These are phyloP conservation scores for Ceratitis capitata DNA, from an alignment of 1,140 invertebrate genomes.

Conservation along the genomic window DNA sequence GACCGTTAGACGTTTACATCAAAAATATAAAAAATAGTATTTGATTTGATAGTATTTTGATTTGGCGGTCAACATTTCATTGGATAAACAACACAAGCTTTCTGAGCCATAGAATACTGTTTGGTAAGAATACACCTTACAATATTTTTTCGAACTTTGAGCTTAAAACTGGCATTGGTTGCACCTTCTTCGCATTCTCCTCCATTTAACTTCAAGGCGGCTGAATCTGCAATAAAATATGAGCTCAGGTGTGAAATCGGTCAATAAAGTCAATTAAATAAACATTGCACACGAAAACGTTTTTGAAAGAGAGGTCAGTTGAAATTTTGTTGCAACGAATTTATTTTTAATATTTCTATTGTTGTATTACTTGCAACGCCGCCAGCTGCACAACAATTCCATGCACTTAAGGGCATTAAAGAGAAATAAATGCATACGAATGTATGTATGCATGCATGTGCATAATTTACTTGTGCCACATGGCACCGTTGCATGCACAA, in stretches of 20 bases:
- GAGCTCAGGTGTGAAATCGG: background rate
- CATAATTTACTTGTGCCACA: constrained; percentile 17
- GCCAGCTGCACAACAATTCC: background rate
- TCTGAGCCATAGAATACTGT: too few species aligned
- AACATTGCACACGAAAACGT: background rate
- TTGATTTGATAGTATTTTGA: too few species aligned
- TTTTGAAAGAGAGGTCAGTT: constrained; percentile 6
- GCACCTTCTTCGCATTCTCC: too few species aligned
- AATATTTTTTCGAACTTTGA: too few species aligned
- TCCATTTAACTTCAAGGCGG: too few species aligned
- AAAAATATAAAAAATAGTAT: too few species aligned
- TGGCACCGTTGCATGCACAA: constrained; percentile 16
- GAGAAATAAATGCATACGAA: background rate
- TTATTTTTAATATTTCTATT: constrained; percentile 22
- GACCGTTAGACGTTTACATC: too few species aligned
- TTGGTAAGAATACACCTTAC: too few species aligned
- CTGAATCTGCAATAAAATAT: too few species aligned
- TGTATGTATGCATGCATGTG: background rate
- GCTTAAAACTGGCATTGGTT: too few species aligned
- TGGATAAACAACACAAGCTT: too few species aligned
- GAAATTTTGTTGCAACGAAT: background rate
- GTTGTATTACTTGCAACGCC: constrained; percentile 17
- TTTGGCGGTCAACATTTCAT: too few species aligned
- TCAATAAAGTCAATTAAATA: background rate
- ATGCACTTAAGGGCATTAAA: background rate